phyloP scores from a whole-genome alignment of 2,113 vertebrate genomes.

The Boleophthalmus pectinirostris region DNA sequence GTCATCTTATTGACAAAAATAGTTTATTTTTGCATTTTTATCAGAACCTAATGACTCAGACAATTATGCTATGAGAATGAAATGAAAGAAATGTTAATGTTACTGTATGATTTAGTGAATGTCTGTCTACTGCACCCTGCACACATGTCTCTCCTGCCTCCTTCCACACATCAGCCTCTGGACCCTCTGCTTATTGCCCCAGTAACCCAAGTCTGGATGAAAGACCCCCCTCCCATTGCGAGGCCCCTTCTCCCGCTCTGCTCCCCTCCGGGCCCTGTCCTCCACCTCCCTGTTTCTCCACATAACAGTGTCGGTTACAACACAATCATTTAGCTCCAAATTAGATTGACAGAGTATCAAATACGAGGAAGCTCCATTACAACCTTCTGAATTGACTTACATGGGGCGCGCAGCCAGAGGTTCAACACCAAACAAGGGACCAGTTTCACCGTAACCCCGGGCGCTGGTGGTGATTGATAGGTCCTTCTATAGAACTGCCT shows the following conservation, averaged over 20 bases:
- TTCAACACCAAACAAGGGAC: slow-evolving; percentile 59
- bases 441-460: slow-evolving; percentile 43
- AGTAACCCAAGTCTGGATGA: slow-evolving; percentile 66
- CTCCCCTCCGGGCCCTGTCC: slow-evolving; percentile 47
- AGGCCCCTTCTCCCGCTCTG: slow-evolving; percentile 27
- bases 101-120: too few relatives aligned
- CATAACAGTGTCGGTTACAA: slow-evolving; percentile 66
- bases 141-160: slow-evolving; percentile 33
- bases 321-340: slow-evolving; percentile 63
- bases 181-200: slow-evolving; percentile 57
- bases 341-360: slow-evolving; percentile 70
- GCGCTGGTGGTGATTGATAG: slow-evolving; percentile 49
- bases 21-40: too few relatives aligned
- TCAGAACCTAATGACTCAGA: too few relatives aligned
- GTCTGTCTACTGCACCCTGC: not conserved
- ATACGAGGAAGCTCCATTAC: slow-evolving; percentile 70
- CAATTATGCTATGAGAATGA: too few relatives aligned
- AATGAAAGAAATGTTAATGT: too few relatives aligned
- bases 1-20: too few relatives aligned
- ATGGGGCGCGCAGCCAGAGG: slow-evolving; percentile 44
- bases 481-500: slow-evolving; percentile 6
- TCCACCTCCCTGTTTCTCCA: slow-evolving; percentile 48
- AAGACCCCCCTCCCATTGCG: slow-evolving; percentile 39
- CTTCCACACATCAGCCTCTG: slow-evolving; percentile 13
- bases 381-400: slow-evolving; percentile 54